Evolutionary conservation across 2,888 invertebrate genomes (phyloP), one percentile per base, ranked within the genome.

Genomic region (Drosophila monieri): DNA sequence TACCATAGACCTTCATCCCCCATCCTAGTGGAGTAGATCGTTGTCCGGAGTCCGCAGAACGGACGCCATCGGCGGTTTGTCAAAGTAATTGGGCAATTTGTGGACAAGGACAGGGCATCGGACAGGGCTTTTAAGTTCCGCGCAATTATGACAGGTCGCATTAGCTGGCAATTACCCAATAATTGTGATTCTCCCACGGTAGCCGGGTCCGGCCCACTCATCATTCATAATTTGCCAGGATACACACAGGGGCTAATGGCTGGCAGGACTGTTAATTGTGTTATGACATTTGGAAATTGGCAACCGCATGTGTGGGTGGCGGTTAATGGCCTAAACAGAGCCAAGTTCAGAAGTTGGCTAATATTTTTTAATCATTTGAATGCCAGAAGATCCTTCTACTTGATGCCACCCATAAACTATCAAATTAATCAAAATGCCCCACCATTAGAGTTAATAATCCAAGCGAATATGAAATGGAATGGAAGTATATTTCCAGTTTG

Each of bases 51-150:
- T 52, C 23, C 46, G 35, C 6, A 35, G 35, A 2, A 35, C 39
- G 39, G 18, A 41, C 69, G 30, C 51, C 69, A 25, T 18, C 23
- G 56, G 64, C 56, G 66, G 65, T 64, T 72, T 70, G 52, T 72
- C 70, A 70, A 72, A 62, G 73, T 72, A 70, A 70, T 70, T 72
- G 73, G 46, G n/a, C 43, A 53, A 70, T 68, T 69, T 39, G 32
- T 32, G 27, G 27, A 27, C 27, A 27, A 30, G 21, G 35, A 15
- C 32, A n/a, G n/a, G n/a, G 12, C 54, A 18, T 25, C 30, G 43
- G 62, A 66, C 27, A 35, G 35, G 21, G 58, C 70, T 67, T 58
- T 67, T 46, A 35, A 46, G 66, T 58, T 58, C 39, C 59, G 21
- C 39, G 35, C 43, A n/a, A 51, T 64, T 62, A 62, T 51, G 51